Evolutionary conservation across 2,113 vertebrate species (phyloP), one percentile per base, ranked within the genome.

Genomic region (Bujurquina vittata): DNA sequence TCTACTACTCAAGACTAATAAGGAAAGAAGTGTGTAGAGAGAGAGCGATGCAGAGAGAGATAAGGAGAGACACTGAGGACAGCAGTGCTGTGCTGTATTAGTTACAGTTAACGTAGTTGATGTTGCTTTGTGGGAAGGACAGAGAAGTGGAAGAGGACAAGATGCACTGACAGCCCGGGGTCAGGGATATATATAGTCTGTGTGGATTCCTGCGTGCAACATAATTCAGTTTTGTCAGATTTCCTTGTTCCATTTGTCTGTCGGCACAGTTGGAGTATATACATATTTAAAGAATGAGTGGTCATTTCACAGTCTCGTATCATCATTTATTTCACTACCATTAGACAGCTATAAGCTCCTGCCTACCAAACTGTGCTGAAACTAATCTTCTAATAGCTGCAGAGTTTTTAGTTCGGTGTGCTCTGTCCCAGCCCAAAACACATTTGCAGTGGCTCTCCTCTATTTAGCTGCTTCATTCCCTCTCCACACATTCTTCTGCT

Each of bases 101-200:
- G 88, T 88, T 69, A 73, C 83, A 83, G 85, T 89, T 88, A 92
- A 88, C 88, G 75, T 80, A 84, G 84, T 78, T 90, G 88, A 93
- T 84, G 79, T 88, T 91, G 74, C 77, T 80, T 61, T 85, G 77
- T 85, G 79, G 85, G 80, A 90, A 93, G 91, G 89, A 89, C 87
- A 81, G 49, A 85, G 78, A 87, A 88, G 81, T 77, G 83, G 62
- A 89, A 88, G 91, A 91, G 92, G 84, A 91, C 89, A 87, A 90
- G 86, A 90, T 77, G 85, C 87, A 72, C 86, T 85, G 91, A 83
- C 93, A 93, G 89, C 87, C 90, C 52, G 62, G 83, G 90, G 92
- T 93, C 90, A 89, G 84, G 20, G 89, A 87, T 94, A 92, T 92
- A 86, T 92, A 89, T 94, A 93, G 90, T 84, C 35, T 56, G n/a